phyloP scores from a whole-genome alignment of 2,888 invertebrate species.

The Pegoplata infirma region DNA sequence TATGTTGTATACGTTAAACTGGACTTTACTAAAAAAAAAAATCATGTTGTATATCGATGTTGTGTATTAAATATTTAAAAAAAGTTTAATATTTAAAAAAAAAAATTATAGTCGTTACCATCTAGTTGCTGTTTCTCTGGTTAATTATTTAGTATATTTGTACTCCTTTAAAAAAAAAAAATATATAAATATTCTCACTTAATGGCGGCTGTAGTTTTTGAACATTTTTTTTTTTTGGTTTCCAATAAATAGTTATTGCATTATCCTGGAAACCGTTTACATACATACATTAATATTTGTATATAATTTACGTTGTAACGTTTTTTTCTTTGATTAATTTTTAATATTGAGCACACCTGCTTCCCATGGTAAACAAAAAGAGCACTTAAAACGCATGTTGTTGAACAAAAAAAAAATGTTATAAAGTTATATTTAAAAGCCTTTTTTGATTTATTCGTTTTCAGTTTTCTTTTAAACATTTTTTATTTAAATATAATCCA shows the following conservation, averaged over 20 bases:
- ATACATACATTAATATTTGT: slow-evolving; percentile 10
- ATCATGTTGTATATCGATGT: slow-evolving; percentile 66
- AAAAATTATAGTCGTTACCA: slow-evolving; percentile 1
- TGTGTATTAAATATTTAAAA: slow-evolving; percentile 59
- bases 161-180: too few relatives aligned
- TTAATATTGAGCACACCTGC: slow-evolving; percentile 49
- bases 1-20: slow-evolving; percentile 19
- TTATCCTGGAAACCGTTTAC: slow-evolving; percentile 39
- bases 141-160: slow-evolving; percentile 1
- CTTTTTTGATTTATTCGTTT: neutral
- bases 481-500: too few relatives aligned
- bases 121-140: slow-evolving; percentile 23
- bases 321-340: slow-evolving; percentile 20
- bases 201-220: slow-evolving; percentile 43
- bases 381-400: slow-evolving; percentile 58
- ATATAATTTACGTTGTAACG: slow-evolving; percentile 22
- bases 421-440: slow-evolving; percentile 13
- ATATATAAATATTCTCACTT: slow-evolving; percentile 14
- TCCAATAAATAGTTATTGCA: slow-evolving; percentile 48
- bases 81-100: slow-evolving; percentile 3
- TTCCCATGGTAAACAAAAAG: slow-evolving; percentile 34
- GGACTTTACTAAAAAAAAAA: neutral
- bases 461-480: neutral
- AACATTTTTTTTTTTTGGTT: slow-evolving; percentile 9
- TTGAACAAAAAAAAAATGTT: too few relatives aligned